Percentiles rank a stretch among this genome's conserved stretches.
phyloP scores from a whole-genome alignment of 2,888 invertebrate species.

The Sepiola atlantica region DNA sequence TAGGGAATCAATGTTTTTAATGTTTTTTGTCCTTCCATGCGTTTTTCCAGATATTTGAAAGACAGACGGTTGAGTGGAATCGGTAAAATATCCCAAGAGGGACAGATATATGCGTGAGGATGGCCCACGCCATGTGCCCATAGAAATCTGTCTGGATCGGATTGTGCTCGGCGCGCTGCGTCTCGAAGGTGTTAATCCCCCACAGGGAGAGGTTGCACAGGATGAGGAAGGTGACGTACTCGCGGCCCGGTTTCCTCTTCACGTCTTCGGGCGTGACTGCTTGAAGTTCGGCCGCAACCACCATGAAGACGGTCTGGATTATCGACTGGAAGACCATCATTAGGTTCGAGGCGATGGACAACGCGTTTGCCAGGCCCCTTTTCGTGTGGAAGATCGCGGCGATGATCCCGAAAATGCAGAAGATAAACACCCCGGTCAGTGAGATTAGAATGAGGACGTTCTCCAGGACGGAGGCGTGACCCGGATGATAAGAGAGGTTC shows the following conservation, averaged over 20 bases:
- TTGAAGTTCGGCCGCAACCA: conserved; percentile 91
- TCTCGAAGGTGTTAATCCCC: conserved; percentile 95
- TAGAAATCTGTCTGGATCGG: conserved; percentile 94
- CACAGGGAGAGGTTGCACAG: conserved; percentile 97
- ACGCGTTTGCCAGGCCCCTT: conserved; percentile 84
- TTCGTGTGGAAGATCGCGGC: conserved; percentile 88
- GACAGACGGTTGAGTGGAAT: conserved; percentile 93
- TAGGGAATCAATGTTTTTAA: not conserved
- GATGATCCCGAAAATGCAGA: conserved; percentile 93
- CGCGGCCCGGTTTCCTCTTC: conserved; percentile 93
- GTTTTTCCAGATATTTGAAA: conserved; percentile 96
- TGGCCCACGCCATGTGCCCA: conserved; percentile 93
- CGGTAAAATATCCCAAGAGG: conserved; percentile 97
- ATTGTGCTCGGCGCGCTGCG: conserved; percentile 93
- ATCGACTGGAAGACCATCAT: conserved; percentile 92
- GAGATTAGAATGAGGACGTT: conserved; percentile 86
- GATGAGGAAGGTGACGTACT: conserved; percentile 94
- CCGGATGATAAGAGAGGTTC: conserved; percentile 67
- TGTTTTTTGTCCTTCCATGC: conserved; percentile 82
- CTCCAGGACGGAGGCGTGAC: conserved; percentile 60
- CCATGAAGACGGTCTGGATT: conserved; percentile 89
- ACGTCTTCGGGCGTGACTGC: conserved; percentile 93
- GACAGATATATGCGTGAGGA: conserved; percentile 92
- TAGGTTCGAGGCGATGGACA: conserved; percentile 91
- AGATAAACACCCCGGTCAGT: conserved; percentile 92